phyloP scores from a whole-genome alignment of 2,113 vertebrate genomes.

The Lasiurus cinereus region DNA sequence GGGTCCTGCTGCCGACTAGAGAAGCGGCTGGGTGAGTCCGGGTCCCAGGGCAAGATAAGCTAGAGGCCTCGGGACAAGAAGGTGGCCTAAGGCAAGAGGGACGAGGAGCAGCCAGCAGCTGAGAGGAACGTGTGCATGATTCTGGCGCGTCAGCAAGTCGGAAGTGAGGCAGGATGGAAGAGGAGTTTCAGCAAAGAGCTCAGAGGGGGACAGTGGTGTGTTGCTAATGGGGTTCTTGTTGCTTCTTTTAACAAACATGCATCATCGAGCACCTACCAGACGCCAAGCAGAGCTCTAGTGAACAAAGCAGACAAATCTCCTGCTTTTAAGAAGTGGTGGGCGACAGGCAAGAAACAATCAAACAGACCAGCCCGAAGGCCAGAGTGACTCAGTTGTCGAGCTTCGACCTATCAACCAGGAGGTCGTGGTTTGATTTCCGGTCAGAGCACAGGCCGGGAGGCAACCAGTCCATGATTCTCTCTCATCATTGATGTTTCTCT shows the following conservation, averaged over 20 bases:
- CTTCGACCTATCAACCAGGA: too few relatives aligned
- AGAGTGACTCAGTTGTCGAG: too few relatives aligned
- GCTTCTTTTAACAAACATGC: not conserved
- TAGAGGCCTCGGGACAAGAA: not conserved
- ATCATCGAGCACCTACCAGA: not conserved
- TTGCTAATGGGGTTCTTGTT: not conserved
- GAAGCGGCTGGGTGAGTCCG: not conserved
- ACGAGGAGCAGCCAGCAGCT: not conserved
- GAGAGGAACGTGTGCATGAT: not conserved
- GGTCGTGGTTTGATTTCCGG: too few relatives aligned
- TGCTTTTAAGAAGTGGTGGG: not conserved
- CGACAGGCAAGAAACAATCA: not conserved
- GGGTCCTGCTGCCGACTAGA: not conserved
- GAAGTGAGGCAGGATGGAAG: not conserved
- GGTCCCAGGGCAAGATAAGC: not conserved
- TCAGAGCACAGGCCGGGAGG: too few relatives aligned
- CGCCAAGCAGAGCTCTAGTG: not conserved
- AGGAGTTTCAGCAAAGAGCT: not conserved
- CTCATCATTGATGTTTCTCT: too few relatives aligned
- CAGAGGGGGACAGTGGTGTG: not conserved
- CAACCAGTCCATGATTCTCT: too few relatives aligned
- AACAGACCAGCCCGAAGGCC: too few relatives aligned
- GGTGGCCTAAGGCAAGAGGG: not conserved
- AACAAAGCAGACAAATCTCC: not conserved
- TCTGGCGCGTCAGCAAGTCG: not conserved